These are phyloP conservation scores for Catharus minimus DNA, from an alignment of 2,113 vertebrate genomes.

Conservation along the genomic window DNA sequence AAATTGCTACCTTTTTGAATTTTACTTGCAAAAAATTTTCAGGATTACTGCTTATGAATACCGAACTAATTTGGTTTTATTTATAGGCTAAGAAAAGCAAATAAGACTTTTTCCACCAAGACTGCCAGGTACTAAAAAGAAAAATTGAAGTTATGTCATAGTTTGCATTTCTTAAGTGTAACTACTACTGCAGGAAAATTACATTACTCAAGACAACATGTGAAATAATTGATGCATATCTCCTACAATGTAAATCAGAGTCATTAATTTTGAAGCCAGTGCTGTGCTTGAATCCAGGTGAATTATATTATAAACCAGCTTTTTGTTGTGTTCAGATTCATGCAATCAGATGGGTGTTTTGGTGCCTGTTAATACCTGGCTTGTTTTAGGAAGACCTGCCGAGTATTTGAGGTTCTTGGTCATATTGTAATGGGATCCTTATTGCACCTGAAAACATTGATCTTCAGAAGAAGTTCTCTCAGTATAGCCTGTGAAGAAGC, in stretches of 20 bases:
- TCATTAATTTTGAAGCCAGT: neutral
- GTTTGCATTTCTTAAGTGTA: neutral
- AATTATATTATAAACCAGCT: neutral
- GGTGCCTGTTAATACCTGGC: neutral
- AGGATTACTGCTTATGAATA: conserved; percentile 31
- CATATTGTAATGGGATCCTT: neutral
- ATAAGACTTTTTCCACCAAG: neutral
- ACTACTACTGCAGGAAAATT: neutral
- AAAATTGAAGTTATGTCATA: neutral
- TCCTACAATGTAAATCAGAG: conserved; percentile 13
- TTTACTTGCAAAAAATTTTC: neutral
- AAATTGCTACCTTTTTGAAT: conserved; percentile 40
- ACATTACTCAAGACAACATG: neutral
- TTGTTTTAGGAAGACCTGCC: neutral
- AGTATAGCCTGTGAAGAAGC: neutral
- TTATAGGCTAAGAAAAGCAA: neutral
- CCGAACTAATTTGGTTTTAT: neutral
- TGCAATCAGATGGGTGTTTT: neutral
- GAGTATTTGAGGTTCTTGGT: neutral
- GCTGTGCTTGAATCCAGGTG: neutral
- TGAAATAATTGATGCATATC: neutral
- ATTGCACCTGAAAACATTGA: neutral
- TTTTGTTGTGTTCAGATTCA: fast-evolving
- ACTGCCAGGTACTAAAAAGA: neutral
- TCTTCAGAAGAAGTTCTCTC: neutral